These are phyloP conservation scores for Chelon auratus DNA, from an alignment of 2,797 vertebrate species.

Conservation along the genomic window DNA sequence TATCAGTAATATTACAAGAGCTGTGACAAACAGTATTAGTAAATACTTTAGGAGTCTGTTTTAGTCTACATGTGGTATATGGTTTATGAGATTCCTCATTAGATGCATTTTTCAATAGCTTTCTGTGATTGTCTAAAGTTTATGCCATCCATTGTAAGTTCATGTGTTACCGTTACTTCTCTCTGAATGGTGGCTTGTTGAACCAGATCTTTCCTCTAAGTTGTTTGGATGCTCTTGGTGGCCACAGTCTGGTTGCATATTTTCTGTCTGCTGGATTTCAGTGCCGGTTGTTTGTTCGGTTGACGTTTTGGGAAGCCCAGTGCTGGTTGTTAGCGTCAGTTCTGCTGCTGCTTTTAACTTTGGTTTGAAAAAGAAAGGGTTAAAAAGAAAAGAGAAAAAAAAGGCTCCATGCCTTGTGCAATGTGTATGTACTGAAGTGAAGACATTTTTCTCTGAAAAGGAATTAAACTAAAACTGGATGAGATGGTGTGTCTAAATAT, in stretches of 20 bases:
- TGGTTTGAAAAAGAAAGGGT: slow-evolving; percentile 46
- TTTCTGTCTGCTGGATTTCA: slow-evolving; percentile 61
- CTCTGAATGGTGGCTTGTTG: neutral
- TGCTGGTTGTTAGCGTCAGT: slow-evolving; percentile 62
- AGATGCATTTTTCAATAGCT: neutral
- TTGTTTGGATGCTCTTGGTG: slow-evolving; percentile 5
- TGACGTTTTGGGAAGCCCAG: slow-evolving; percentile 51
- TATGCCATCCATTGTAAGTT: neutral
- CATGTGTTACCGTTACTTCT: too few species aligned
- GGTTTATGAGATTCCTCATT: slow-evolving; percentile 6
- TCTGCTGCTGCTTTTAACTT: slow-evolving; percentile 74
- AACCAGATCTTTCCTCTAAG: neutral
- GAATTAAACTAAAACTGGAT: slow-evolving; percentile 78
- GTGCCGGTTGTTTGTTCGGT: slow-evolving; percentile 24
- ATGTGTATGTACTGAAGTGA: slow-evolving; percentile 77
- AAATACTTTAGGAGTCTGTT: neutral
- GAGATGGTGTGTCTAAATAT: slow-evolving; percentile 9
- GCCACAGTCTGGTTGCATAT: slow-evolving; percentile 7
- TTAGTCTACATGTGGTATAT: slow-evolving; percentile 12
- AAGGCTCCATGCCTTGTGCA: slow-evolving; percentile 69
- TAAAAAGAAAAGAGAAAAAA: slow-evolving; percentile 15
- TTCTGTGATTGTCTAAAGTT: slow-evolving; percentile 4
- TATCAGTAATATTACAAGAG: neutral
- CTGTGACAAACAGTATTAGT: slow-evolving; percentile 1
- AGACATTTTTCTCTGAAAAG: slow-evolving; percentile 69